Conservation (phyloP, 2,113 vertebrate genomes). For the Pseudorectes ferrugineus region DNA sequence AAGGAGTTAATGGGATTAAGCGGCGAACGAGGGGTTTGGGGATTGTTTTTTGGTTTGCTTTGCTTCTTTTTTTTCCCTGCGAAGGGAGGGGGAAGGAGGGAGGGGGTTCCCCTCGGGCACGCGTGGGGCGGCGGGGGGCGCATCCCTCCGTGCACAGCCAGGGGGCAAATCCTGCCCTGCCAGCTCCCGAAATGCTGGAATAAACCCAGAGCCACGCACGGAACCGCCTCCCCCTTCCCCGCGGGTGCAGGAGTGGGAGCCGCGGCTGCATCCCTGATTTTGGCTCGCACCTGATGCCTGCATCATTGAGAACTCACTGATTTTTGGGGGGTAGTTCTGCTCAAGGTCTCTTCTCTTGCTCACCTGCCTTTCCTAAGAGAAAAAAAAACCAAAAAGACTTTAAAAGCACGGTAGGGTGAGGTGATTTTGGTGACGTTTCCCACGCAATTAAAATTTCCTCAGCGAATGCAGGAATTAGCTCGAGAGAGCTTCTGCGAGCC, state of each 20-base stretch:
- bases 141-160: neutral
- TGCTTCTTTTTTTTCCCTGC: neutral
- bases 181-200: neutral
- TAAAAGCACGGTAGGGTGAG: neutral
- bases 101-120: neutral
- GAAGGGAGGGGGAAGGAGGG: neutral
- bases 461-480: neutral
- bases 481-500: neutral
- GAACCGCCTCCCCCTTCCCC: neutral
- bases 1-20: slow-evolving; percentile 47
- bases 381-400: neutral
- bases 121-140: neutral
- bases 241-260: neutral
- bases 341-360: neutral
- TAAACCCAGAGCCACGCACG: neutral
- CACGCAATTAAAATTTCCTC: neutral
- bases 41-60: neutral
- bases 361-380: fast-evolving
- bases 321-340: neutral
- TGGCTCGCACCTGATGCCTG: neutral
- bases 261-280: neutral
- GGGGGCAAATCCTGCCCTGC: neutral
- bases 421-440: neutral
- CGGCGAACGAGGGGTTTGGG: neutral
- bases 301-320: fast-evolving